These are phyloP conservation scores for Crocuta crocuta DNA, from an alignment of 2,113 vertebrate species.

Conservation along the genomic window DNA sequence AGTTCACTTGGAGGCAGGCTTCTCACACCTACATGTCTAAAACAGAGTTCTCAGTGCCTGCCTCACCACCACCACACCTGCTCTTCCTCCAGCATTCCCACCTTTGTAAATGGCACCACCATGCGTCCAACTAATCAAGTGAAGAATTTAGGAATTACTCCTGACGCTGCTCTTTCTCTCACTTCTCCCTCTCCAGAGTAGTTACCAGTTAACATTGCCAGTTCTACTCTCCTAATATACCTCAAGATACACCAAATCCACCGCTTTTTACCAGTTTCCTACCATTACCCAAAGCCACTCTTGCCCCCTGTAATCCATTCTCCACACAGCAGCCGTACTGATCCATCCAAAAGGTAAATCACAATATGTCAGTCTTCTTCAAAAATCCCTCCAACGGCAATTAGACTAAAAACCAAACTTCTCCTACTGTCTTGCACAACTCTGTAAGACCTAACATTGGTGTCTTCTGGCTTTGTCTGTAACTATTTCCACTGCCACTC, in stretches of 20 bases:
- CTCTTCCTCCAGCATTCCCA: not conserved
- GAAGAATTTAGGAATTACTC: not conserved
- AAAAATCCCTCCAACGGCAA: not conserved
- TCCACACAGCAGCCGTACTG: not conserved
- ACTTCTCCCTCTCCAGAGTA: not conserved
- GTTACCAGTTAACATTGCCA: not conserved
- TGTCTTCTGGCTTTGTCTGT: not conserved
- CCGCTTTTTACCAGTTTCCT: not conserved
- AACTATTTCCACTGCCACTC: not conserved
- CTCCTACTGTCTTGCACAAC: not conserved
- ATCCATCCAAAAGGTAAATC: not conserved
- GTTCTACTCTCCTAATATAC: not conserved
- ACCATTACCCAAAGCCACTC: not conserved
- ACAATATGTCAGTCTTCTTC: not conserved
- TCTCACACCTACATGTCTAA: not conserved
- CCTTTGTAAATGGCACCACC: not conserved
- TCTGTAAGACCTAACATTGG: not conserved
- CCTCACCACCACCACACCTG: not conserved
- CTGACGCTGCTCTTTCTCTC: not conserved
- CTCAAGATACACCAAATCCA: not conserved
- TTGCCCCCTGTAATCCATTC: not conserved
- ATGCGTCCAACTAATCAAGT: not conserved
- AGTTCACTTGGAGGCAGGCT: not conserved
- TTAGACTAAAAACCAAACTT: not conserved
- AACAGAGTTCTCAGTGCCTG: not conserved